Percentiles rank a stretch among this genome's conserved stretches.
phyloP scores from a whole-genome alignment of 2,113 vertebrate species.

The Xiphophorus couchianus region DNA sequence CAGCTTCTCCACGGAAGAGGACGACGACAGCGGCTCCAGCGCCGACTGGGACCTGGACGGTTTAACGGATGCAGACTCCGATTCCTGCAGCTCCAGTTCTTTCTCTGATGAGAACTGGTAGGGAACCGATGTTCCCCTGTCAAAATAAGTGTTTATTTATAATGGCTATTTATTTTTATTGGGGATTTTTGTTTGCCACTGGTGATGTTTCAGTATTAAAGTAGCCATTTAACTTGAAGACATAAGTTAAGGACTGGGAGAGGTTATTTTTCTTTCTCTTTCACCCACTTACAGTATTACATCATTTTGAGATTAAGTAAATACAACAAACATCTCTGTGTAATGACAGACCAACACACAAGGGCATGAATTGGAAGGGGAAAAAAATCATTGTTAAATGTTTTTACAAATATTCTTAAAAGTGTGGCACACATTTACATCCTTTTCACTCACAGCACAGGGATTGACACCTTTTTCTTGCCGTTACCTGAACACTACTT shows the following conservation, averaged over 20 bases:
- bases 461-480: too few relatives aligned
- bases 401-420: too few relatives aligned
- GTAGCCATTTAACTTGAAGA: background rate
- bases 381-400: too few relatives aligned
- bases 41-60: conserved; percentile 90
- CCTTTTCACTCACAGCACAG: too few relatives aligned
- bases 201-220: conserved; percentile 23
- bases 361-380: too few relatives aligned
- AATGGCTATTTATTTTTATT: conserved; percentile 11
- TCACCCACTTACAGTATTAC: background rate
- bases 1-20: conserved; percentile 87
- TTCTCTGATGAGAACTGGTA: conserved; percentile 88
- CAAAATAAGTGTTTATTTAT: conserved; percentile 24
- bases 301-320: background rate
- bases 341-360: too few relatives aligned
- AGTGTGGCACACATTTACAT: too few relatives aligned
- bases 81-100: conserved; percentile 88
- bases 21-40: conserved; percentile 88
- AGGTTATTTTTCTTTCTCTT: background rate
- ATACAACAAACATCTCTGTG: too few relatives aligned
- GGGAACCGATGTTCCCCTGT: conserved; percentile 15
- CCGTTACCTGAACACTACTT: background rate
- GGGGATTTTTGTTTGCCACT: conserved; percentile 13
- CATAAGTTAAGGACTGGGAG: background rate
- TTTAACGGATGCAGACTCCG: conserved; percentile 85